Base-by-base conservation (phyloP, 2,113 vertebrate genomes). In the Cnemophilus loriae region DNA sequence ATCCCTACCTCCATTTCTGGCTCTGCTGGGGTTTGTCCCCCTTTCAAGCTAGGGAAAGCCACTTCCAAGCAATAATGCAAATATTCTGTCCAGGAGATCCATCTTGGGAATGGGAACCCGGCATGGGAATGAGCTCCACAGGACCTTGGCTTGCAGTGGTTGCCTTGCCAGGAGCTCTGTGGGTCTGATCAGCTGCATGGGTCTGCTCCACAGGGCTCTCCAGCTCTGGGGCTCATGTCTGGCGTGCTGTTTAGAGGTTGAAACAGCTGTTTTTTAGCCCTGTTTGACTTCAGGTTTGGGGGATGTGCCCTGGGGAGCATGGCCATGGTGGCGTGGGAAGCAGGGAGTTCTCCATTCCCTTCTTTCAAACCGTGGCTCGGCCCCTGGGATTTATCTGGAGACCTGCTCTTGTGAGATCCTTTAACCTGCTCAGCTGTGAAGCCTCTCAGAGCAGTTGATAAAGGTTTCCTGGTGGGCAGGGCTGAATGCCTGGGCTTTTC, bases 61-160 rank as follows among this genome's bases (percentile, higher is more conserved):
- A 2, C 1, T 7, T 85, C 53, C 61, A 3, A 53, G 8, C 22
- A 33, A 3, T 47, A 69, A 50, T 16, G 16, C 19, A 39, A 16
- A 30, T 4, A 4, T 11, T 21, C 49, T 30, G n/a, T 85, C 70
- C 68, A 5, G 4, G 41, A 33, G 32, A 46, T 37, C n/a, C 2
- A 0, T 3, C 3, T 59, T 83, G 75, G 86, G 30, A 39, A 21
- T 4, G 7, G 53, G 73, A 64, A 24, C 7, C 11, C 3, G 3
- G 44, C 1, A 4, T 52, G 39, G 82, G 39, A 59, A 37, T 0
- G 4, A 61, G 80, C 39, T 60, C 71, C 57, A 21, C 0, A 6
- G 88, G 87, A 73, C 44, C 73, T 65, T 0, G 0, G 11, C 35
- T 18, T 81, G 49, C 32, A 49, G 42, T 0, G 1, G 28, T 33